Base-by-base conservation (phyloP, 2,888 invertebrate genomes). In the Drosophila longiperda region DNA sequence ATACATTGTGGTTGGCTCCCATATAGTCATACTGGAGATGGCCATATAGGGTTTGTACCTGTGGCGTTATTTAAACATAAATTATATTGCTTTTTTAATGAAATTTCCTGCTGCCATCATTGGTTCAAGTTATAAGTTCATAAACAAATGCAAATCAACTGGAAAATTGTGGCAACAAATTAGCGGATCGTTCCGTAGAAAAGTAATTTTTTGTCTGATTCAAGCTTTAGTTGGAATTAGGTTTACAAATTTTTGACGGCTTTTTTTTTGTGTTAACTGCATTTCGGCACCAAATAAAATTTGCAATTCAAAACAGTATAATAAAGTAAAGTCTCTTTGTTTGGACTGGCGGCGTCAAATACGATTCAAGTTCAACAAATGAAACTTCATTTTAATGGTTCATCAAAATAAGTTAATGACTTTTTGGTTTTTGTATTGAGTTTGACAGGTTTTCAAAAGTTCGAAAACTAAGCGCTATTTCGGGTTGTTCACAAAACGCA, bases 111-210 rank as follows among this genome's bases (percentile, higher is more conserved):
- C 70, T 23, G 82, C 70, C 72, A 70, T 58, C 76, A 62, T 68
- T 68, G 17, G 40, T 63, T 64, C 52, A 62, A 73, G 80, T 90
- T 90, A 90, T 90, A 79, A 77, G 86, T 90, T 90, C 81, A 88
- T 90, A 85, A 89, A 73, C 83, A 87, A 81, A 85, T 85, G 85
- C 80, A 87, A 85, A 85, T 89, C 64, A 82, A 66, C 49, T 75
- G 85, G 82, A 84, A 85, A 89, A 87, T 84, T 75, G 88, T 87
- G 83, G 75, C 82, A 87, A 77, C 84, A 85, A 85, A 85, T 85
- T 89, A 87, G 89, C 89, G 85, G 85, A 82, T 85, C 85, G 69
- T 74, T 64, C 54, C 48, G 34, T 66, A 70, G 58, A 50, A 61
- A 36, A 38, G 20, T 65, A 33, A 63, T 72, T 58, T 72, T 53